Base-by-base conservation (phyloP, 2,888 invertebrate species). In the Emmelina monodactyla region DNA sequence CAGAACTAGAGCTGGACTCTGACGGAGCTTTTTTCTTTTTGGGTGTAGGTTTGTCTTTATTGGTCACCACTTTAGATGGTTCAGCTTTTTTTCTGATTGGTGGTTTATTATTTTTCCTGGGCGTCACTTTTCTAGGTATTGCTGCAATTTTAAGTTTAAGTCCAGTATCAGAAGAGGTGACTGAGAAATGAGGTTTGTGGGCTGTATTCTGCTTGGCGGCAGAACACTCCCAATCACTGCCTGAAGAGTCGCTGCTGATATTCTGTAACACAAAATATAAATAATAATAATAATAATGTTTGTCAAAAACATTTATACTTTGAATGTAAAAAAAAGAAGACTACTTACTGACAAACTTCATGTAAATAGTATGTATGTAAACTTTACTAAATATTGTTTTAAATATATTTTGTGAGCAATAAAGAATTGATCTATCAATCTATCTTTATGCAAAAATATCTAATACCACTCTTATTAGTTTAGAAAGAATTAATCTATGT, bases 61-160 rank as follows among this genome's bases (percentile, higher is more conserved):
- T n/a, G n/a, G n/a, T n/a, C 16, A 51, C 41, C 7, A 48, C 44
- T 37, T 50, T 57, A 31, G 47, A 40, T 39, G 50, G 44, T 43
- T 53, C 55, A 5, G 51, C 40, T 62, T 72, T 75, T 55, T 67
- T 72, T 50, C 72, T 73, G 2, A 61, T 64, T 31, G 60, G 48
- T 39, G 73, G 62, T 49, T 70, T 67, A 22, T 59, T 49, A 33
- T 65, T 59, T 44, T 62, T 72, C 47, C 62, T 79, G 28, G 61
- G 63, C 50, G 60, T 60, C 42, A 46, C 58, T 55, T 59, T 82
- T 31, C 65, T 53, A n/a, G 81, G 82, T 41, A 85, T 82, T 28
- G 84, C 84, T 43, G 85, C 84, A 37, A 85, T 85, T 49, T 84
- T 85, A 33, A 85, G 68, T 41, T 85, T 82, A 34, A 85, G 55